These are phyloP conservation scores for Parazoanthus swiftii DNA, from an alignment of 92 coral and sea anemone species.

Conservation along the genomic window DNA sequence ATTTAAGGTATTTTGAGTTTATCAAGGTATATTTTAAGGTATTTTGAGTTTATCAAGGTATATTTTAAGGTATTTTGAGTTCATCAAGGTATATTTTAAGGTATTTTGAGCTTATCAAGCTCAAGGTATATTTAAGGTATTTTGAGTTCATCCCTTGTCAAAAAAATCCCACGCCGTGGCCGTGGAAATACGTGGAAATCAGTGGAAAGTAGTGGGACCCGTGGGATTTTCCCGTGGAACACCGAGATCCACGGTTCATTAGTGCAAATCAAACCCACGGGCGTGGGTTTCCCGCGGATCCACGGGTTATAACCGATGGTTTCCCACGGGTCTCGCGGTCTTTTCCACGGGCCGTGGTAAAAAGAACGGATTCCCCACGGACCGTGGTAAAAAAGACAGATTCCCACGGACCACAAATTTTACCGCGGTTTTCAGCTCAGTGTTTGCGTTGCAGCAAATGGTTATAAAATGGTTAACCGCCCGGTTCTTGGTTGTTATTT, in stretches of 20 bases:
- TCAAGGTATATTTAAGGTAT: too few species aligned
- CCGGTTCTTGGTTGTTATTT: slow-evolving; percentile 8
- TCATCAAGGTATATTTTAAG: too few species aligned
- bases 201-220: slow-evolving; percentile 2
- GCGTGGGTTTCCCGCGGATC: neutral
- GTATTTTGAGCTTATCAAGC: too few species aligned
- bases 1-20: too few species aligned
- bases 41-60: too few species aligned
- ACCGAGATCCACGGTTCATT: too few species aligned
- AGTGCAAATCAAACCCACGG: neutral
- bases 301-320: slow-evolving; percentile 5
- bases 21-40: too few species aligned
- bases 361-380: slow-evolving; percentile 6
- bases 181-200: neutral
- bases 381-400: slow-evolving; percentile 1
- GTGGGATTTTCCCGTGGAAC: neutral
- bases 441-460: slow-evolving; percentile 8
- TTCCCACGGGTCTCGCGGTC: slow-evolving; percentile 2
- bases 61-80: too few species aligned
- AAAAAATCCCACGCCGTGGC: neutral
- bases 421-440: slow-evolving; percentile 10
- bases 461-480: neutral
- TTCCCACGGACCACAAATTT: slow-evolving; percentile 8
- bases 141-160: too few species aligned
- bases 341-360: slow-evolving; percentile 6